A percentile compares a stretch with the other conserved stretches of the same genome.
phyloP scores from a whole-genome alignment of 2,797 vertebrate genomes.

The Philypnodon macrostomus region DNA sequence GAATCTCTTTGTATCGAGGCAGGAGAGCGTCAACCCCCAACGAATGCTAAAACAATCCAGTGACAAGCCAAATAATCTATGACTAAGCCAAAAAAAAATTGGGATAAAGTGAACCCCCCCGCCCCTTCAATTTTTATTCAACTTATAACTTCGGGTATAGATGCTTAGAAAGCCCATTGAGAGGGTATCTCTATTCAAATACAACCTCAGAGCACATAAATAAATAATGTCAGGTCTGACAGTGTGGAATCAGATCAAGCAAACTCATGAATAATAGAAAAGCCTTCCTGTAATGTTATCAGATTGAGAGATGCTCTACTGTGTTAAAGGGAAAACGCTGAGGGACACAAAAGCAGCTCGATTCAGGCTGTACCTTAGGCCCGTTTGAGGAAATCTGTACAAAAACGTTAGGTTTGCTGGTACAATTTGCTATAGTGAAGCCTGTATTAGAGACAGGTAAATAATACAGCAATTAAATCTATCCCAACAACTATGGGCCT shows the following conservation, averaged over 20 bases:
- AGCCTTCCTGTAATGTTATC: constrained; percentile 40
- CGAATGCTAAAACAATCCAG: too few relatives aligned
- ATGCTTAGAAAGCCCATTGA: constrained; percentile 24
- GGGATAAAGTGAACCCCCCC: too few relatives aligned
- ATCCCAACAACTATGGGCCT: too few relatives aligned
- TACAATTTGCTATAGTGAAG: neutral
- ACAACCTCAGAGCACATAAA: constrained; percentile 47
- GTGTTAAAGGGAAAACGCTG: constrained; percentile 15
- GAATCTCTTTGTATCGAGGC: too few relatives aligned
- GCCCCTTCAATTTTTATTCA: too few relatives aligned
- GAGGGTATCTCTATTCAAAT: constrained; percentile 31
- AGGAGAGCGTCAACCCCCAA: too few relatives aligned
- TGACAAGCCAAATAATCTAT: too few relatives aligned
- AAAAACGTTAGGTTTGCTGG: neutral
- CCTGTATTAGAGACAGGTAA: too few relatives aligned
- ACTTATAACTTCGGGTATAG: neutral
- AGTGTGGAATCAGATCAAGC: constrained; percentile 53
- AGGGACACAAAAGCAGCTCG: neutral
- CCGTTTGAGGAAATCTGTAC: too few relatives aligned
- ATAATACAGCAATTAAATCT: too few relatives aligned
- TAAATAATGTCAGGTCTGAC: constrained; percentile 53
- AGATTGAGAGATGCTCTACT: constrained; percentile 12
- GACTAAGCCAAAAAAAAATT: constrained; percentile 27
- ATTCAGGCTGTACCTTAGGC: neutral
- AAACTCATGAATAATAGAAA: constrained; percentile 62